These are phyloP conservation scores for Montipora capitata DNA, from an alignment of 92 coral and sea anemone genomes.

Conservation along the genomic window DNA sequence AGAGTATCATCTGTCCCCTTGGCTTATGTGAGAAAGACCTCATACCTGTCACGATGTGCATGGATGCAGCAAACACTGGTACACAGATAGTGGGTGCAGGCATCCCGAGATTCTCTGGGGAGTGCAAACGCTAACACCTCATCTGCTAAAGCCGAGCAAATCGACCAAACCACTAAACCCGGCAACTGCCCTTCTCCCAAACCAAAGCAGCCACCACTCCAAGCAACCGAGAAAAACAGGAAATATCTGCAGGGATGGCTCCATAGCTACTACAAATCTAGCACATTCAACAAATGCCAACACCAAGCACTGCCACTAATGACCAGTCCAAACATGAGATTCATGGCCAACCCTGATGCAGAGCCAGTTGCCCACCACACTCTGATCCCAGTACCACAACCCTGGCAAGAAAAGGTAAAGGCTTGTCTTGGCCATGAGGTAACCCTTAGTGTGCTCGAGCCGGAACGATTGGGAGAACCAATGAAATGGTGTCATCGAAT, in stretches of 20 bases:
- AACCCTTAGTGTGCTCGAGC: constrained; percentile 69
- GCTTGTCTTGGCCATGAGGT: constrained; percentile 69
- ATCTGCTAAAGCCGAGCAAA: background rate
- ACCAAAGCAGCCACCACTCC: constrained; percentile 51
- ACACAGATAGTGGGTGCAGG: no score
- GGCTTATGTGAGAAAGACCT: background rate
- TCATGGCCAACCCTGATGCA: constrained; percentile 66
- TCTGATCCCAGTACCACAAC: constrained; percentile 70
- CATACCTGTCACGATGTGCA: no score
- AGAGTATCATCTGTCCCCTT: no score
- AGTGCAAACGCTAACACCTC: no score
- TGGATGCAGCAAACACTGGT: no score
- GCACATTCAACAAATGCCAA: constrained; percentile 79
- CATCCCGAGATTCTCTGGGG: no score
- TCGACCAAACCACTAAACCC: constrained; percentile 5
- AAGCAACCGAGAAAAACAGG: constrained; percentile 56
- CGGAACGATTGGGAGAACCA: constrained; percentile 46
- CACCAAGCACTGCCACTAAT: constrained; percentile 74
- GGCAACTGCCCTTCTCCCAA: constrained; percentile 63
- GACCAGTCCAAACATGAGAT: constrained; percentile 64
- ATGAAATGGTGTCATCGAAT: constrained; percentile 75
- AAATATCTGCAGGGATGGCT: constrained; percentile 69
- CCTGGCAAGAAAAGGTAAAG: constrained; percentile 73
- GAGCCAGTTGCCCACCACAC: constrained; percentile 74
- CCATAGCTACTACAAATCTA: constrained; percentile 65